Conservation (phyloP, 2,888 invertebrate species). For the Gastracanthus pulcherrimus region DNA sequence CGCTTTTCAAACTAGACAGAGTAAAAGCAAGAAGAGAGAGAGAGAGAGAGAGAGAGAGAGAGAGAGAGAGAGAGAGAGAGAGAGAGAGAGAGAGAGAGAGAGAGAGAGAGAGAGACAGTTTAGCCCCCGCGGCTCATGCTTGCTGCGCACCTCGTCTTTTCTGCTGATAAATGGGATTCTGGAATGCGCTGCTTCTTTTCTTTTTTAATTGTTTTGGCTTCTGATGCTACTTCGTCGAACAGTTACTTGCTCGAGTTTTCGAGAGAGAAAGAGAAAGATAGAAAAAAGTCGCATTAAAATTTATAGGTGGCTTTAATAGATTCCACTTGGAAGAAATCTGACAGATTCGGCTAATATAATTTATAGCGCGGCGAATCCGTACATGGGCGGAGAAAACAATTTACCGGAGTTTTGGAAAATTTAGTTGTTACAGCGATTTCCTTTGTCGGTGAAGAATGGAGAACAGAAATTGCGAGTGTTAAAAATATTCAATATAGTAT, state of each 20-base stretch:
- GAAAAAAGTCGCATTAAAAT: neutral
- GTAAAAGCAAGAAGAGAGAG: no score
- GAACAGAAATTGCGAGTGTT: no score
- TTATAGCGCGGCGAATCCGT: no score
- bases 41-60: no score
- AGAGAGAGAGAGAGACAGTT: no score
- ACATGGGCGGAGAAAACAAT: no score
- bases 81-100: no score
- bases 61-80: no score
- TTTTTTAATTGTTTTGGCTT: slow-evolving; percentile 12
- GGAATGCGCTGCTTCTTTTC: neutral
- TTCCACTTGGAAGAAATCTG: neutral
- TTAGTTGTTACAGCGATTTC: no score
- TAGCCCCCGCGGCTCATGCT: neutral
- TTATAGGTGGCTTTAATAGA: slow-evolving; percentile 1
- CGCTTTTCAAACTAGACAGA: neutral
- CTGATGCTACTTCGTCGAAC: neutral
- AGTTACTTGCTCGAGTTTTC: neutral
- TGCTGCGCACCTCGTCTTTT: neutral
- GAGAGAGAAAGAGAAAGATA: neutral
- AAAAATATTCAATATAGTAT: no score
- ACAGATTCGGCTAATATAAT: neutral
- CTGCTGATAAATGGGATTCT: slow-evolving; percentile 25
- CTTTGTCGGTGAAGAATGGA: no score
- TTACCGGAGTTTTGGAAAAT: no score